Conservation (phyloP, 2,888 invertebrate genomes). For the Torymus auratus region DNA sequence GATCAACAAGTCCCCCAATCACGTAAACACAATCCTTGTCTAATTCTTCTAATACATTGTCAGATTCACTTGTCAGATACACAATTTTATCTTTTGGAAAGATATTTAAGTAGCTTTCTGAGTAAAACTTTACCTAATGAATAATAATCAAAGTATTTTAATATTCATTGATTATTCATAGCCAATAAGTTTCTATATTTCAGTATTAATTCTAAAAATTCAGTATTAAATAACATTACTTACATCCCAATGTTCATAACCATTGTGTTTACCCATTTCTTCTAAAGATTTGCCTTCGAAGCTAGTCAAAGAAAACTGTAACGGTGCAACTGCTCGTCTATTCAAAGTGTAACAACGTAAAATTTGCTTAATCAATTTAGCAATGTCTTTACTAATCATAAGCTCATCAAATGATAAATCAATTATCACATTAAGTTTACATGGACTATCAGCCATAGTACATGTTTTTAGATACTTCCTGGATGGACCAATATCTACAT, state of each 20-base stretch:
- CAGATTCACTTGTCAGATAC: constrained; percentile 96
- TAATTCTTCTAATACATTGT: constrained; percentile 86
- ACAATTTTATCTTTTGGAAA: constrained; percentile 89
- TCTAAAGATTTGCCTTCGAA: constrained; percentile 85
- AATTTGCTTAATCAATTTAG: constrained; percentile 93
- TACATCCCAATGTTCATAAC: constrained; percentile 95
- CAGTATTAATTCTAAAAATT: neutral
- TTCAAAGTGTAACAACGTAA: constrained; percentile 94
- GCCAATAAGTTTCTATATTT: neutral
- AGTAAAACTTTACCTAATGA: constrained; percentile 83
- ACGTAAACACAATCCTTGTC: constrained; percentile 90
- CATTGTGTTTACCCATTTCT: constrained; percentile 88
- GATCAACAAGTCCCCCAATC: constrained; percentile 98
- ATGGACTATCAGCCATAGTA: constrained; percentile 83
- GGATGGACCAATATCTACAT: constrained; percentile 86
- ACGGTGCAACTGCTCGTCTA: constrained; percentile 86
- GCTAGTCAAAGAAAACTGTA: constrained; percentile 90
- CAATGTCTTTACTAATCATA: constrained; percentile 93
- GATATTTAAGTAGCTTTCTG: constrained; percentile 82
- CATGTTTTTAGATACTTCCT: constrained; percentile 88
- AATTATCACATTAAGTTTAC: constrained; percentile 86
- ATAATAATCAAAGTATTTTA: constrained; percentile 22
- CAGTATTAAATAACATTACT: constrained; percentile 70
- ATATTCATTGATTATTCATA: neutral
- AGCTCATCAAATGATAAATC: constrained; percentile 94